Conservation (phyloP, 1,140 invertebrate genomes). For the Diploscapter pachys region DNA sequence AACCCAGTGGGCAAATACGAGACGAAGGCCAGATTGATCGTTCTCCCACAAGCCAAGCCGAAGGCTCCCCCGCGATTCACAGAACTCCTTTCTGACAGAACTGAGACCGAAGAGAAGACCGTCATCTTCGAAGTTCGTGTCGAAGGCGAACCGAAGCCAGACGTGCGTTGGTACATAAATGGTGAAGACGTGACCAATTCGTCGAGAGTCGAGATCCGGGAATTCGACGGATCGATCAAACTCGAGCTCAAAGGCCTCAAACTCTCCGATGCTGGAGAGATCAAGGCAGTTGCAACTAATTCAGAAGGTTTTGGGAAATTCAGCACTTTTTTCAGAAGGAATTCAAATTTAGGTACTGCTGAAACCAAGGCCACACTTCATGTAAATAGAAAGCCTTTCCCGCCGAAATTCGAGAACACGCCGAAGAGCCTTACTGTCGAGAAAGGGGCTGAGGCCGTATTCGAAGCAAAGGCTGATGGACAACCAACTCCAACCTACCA, state of each 20-base stretch:
- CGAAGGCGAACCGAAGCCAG: slow-evolving; percentile 52
- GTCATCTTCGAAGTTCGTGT: slow-evolving; percentile 57
- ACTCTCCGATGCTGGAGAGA: slow-evolving; percentile 43
- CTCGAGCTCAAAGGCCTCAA: slow-evolving; percentile 48
- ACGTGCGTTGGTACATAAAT: slow-evolving; percentile 52
- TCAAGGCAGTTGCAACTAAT: slow-evolving; percentile 48
- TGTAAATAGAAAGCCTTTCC: slow-evolving; percentile 41
- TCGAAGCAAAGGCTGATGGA: slow-evolving; percentile 49
- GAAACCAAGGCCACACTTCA: slow-evolving; percentile 15
- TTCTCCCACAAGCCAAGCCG: slow-evolving; percentile 49
- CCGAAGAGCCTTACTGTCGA: slow-evolving; percentile 45
- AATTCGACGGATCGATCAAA: slow-evolving; percentile 55
- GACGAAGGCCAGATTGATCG: slow-evolving; percentile 55
- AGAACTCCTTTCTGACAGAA: slow-evolving; percentile 49
- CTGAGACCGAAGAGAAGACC: slow-evolving; percentile 48
- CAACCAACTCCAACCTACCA: slow-evolving; percentile 44
- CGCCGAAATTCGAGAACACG: slow-evolving; percentile 43
- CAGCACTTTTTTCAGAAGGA: slow-evolving; percentile 21
- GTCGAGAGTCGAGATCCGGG: slow-evolving; percentile 43
- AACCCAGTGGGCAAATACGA: slow-evolving; percentile 55
- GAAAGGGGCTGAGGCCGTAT: slow-evolving; percentile 46
- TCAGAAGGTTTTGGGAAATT: slow-evolving; percentile 38
- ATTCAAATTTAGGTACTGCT: background rate
- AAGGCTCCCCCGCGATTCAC: slow-evolving; percentile 55
- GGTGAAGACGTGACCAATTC: slow-evolving; percentile 44